Base-by-base conservation (phyloP, 2,888 invertebrate genomes). In the Leptinotarsa rubiginosa region DNA sequence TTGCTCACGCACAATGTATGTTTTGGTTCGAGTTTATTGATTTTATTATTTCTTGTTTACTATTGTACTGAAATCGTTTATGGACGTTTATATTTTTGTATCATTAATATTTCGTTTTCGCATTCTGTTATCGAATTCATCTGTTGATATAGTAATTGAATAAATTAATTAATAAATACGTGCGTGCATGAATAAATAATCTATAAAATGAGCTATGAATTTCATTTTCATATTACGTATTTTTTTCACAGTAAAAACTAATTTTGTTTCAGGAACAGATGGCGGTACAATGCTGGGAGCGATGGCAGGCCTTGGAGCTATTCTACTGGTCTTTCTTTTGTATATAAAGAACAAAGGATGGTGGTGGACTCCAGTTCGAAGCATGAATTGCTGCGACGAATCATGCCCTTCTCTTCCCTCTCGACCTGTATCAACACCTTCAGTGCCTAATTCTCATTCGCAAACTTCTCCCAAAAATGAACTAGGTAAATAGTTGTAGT, bases 221-320 rank as follows among this genome's bases (percentile, higher is more conserved):
- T 41, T 2, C 0, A 41, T 41, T 41, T 41, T 41, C 5, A 31
- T 10, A 41, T 41, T 41, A 10, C 1, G 50, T 0, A n/a, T 47
- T 47, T 13, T 50, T 41, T 2, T 10, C 0, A 41, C 2, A 41
- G 10, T 41, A 10, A 10, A 41, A 41, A 41, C 10, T 2, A 10
- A 10, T 41, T 41, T 2, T 2, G 31, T 85, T 85, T 49, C 81
- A 87, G 87, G 93, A 88, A 91, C 93, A 88, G 96, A 96, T 90
- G 95, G 96, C 84, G 94, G 95, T 84, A 95, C 96, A n/a, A 73
- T 84, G 86, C 91, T 97, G 87, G 96, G 96, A 84, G 96, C 95
- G 78, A 93, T 96, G 83, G 95, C 94, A 78, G 95, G 94, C 78
- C 93, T 97, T 86, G 93, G 96, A 72, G 93, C 93, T 25, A 90